Base-by-base conservation (phyloP, 2,888 invertebrate genomes). In the Aelia acuminata region DNA sequence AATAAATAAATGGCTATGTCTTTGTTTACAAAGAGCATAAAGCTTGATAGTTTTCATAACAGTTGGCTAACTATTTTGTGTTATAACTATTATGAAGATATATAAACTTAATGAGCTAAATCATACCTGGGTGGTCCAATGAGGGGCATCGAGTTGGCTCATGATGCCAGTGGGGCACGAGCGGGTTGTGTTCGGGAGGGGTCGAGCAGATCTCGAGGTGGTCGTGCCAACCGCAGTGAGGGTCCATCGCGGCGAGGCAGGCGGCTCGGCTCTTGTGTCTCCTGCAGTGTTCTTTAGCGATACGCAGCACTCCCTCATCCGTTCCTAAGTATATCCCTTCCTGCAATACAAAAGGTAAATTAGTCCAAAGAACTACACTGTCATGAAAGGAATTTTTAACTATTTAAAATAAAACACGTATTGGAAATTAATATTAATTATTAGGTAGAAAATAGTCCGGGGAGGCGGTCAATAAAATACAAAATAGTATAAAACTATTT, bases 211-310 rank as follows among this genome's bases (percentile, higher is more conserved):
- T 93, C 90, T 96, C 95, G 22, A 94, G 93, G 10, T 95, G 93
- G 90, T 96, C 95, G 92, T 98, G 96, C 98, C 98, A 98, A 0
- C 98, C 98, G 92, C 98, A 98, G 92, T 98, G 98, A 0, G 98
- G 98, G 93, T 98, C 98, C 93, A 96, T 96, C 0, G 98, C 96
- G 91, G 95, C 95, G 75, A 96, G 92, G 92, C 98, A 98, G 13
- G 96, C 95, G 15, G 94, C 93, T 87, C 94, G 94, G 13, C 95
- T 95, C 15, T 93, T 93, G 92, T 97, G 96, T 3, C 97, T 94
- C 50, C 93, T 93, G 91, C 98, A 98, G 80, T 97, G 96, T 90
- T 96, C 95, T 1, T 96, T 95, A 0, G 96, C 95, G 87, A 98
- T 94, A 53, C 96, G 95, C 63, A 96, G 92, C 8, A 97, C 93